These are phyloP conservation scores for Cisticola juncidis DNA, from an alignment of 2,113 vertebrate genomes.

Conservation along the genomic window DNA sequence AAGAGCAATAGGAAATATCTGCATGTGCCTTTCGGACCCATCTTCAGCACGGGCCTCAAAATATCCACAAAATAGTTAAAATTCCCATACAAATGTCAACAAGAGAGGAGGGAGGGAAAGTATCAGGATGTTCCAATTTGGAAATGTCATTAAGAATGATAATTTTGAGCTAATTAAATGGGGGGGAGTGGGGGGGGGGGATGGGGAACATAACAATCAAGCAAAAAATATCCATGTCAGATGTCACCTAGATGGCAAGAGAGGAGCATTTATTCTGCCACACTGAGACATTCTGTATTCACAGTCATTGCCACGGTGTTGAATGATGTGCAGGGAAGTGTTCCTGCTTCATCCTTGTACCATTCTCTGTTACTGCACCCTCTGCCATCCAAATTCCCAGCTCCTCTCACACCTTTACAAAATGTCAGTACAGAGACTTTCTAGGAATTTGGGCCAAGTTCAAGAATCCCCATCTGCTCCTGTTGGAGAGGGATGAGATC, in stretches of 20 bases:
- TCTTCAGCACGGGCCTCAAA: neutral
- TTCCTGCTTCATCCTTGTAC: neutral
- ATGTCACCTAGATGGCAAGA: neutral
- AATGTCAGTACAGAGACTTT: constrained; percentile 37
- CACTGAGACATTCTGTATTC: neutral
- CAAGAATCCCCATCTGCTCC: constrained; percentile 55
- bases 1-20: neutral
- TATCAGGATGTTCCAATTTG: neutral
- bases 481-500: neutral
- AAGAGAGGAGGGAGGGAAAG: neutral
- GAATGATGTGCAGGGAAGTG: neutral
- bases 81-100: neutral
- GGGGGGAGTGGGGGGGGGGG: accelerated
- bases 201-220: neutral
- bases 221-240: neutral
- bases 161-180: neutral
- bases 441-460: constrained; percentile 50
- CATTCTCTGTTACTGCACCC: neutral
- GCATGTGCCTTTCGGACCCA: neutral
- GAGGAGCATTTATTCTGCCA: neutral
- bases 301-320: accelerated
- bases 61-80: neutral
- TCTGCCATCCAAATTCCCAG: constrained; percentile 1
- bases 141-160: neutral
- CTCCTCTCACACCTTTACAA: constrained; percentile 28